Base-by-base conservation (phyloP, 2,113 vertebrate genomes). In the Saiga tatarica region DNA sequence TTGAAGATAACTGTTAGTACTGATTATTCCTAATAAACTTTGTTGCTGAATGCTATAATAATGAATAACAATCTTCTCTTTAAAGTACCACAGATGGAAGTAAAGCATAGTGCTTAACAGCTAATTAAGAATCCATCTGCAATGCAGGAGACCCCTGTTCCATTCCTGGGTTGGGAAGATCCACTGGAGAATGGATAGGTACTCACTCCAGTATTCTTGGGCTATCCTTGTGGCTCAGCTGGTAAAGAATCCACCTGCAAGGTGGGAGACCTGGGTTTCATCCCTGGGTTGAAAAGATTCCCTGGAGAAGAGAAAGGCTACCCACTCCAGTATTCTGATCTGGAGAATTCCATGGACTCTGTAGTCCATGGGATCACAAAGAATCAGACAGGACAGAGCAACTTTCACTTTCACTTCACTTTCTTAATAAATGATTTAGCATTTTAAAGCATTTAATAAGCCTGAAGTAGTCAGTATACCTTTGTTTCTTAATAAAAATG, bases 361-460 rank as follows among this genome's bases (percentile, higher is more conserved):
- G 23, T 23, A 23, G n/a, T 71, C n/a, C 19, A 71, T 39, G 67
- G n/a, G 19, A 39, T 39, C 2, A 36, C n/a, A 74, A 36, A 71
- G n/a, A 74, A 21, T 74, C 19, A 13, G 67, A 74, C 2, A 13
- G 4, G 10, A 71, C 5, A 21, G 67, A 71, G 67, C 1, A 2
- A 39, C 67, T 39, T 71, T 71, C 64, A 67, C 64, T 67, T 71
- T 71, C 21, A 74, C 67, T 74, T 74, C 19, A 74, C 36, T 74
- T 74, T 74, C 67, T 74, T 74, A 98, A 96, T 97, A 95, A 98
- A 97, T 98, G 94, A 98, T 98, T 98, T 98, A 83, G 82, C 13
- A 28, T 82, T 67, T 60, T 71, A 98, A 98, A 98, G 95, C 97
- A 96, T 97, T 99, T 98, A 98, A 87, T 97, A 98, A 98, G 91